Conservation (phyloP, 2,888 invertebrate species). For the Agonopterix arenella region DNA sequence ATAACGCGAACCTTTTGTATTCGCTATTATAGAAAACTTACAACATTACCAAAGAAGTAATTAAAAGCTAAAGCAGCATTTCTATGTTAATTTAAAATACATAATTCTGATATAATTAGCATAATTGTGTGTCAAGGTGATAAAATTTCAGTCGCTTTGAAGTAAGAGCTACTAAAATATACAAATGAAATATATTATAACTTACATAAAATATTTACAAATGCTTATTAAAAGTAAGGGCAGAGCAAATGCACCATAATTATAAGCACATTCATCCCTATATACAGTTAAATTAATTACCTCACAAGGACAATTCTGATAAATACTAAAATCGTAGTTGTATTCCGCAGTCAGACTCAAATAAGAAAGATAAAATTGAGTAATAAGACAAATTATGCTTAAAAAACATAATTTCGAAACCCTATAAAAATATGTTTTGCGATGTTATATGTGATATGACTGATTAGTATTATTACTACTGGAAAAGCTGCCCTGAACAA, state of each 20-base stretch:
- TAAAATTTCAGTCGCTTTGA: slow-evolving; percentile 52
- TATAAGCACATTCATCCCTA: slow-evolving; percentile 58
- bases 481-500: no score
- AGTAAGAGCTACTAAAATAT: slow-evolving; percentile 51
- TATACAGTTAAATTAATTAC: slow-evolving; percentile 47
- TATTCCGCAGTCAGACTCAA: no score
- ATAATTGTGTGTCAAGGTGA: slow-evolving; percentile 20
- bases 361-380: no score
- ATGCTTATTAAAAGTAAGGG: slow-evolving; percentile 45
- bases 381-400: no score
- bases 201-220: slow-evolving; percentile 71
- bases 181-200: slow-evolving; percentile 40
- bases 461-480: no score
- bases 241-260: slow-evolving; percentile 55
- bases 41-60: neutral
- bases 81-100: slow-evolving; percentile 14
- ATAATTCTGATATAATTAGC: slow-evolving; percentile 11
- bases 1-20: no score
- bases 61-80: slow-evolving; percentile 22
- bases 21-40: no score
- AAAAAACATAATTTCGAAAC: no score
- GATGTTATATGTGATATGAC: no score
- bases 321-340: neutral
- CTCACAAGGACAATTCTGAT: slow-evolving; percentile 10
- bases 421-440: no score